Evolutionary conservation across 2,113 vertebrate species (phyloP).

Genomic region (Passer domesticus): DNA sequence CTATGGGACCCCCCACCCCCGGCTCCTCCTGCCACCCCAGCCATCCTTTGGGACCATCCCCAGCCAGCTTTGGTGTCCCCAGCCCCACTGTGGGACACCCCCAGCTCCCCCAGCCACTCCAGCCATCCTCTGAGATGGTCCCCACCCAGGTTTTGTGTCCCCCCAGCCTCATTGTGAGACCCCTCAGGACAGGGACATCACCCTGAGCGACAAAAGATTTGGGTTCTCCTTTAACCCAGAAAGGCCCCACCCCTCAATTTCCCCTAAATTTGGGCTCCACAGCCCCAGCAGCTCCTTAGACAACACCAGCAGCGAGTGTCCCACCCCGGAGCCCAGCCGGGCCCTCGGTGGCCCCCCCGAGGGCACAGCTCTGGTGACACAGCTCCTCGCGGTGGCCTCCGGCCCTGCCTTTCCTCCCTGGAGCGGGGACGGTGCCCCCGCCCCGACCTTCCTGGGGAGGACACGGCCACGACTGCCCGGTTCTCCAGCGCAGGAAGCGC

Average conservation of each 20-base stretch:
- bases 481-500: background rate
- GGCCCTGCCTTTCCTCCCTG: background rate
- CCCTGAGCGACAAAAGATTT: rapidly evolving
- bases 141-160: no score
- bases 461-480: rapidly evolving
- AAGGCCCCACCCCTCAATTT: rapidly evolving
- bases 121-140: no score
- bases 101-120: no score
- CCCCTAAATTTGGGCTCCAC: background rate
- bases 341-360: rapidly evolving
- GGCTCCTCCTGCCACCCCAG: background rate
- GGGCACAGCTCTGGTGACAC: rapidly evolving
- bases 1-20: no score
- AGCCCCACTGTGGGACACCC: no score
- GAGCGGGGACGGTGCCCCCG: rapidly evolving
- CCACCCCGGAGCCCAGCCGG: rapidly evolving
- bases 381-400: background rate
- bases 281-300: rapidly evolving
- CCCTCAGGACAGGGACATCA: background rate
- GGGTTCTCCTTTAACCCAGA: background rate
- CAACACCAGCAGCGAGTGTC: rapidly evolving
- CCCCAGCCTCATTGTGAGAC: background rate
- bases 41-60: no score
- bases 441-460: background rate
- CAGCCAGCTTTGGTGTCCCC: background rate